Percentiles rank a stretch among this genome's conserved stretches.
These are phyloP conservation scores for Acronicta alni DNA, from an alignment of 2,888 invertebrate genomes.

Conservation along the genomic window DNA sequence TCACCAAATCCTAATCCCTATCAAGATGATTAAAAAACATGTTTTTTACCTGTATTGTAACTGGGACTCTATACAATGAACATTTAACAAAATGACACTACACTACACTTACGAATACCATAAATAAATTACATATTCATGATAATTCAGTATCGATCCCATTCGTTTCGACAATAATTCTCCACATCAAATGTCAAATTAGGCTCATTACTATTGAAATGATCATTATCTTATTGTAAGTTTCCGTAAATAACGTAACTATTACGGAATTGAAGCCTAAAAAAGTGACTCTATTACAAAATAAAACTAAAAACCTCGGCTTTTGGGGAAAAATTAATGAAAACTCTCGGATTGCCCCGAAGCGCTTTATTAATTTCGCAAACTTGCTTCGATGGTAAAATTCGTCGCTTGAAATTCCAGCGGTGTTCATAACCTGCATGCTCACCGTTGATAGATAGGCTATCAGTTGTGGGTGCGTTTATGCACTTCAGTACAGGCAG, in stretches of 20 bases:
- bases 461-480: conserved; percentile 24
- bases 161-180: conserved; percentile 9
- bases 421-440: conserved; percentile 21
- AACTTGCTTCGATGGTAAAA: conserved; percentile 22
- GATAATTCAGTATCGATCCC: too few species aligned
- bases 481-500: conserved; percentile 25
- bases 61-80: too few species aligned
- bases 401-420: conserved; percentile 10
- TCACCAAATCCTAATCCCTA: too few species aligned
- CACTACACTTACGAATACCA: too few species aligned
- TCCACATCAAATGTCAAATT: conserved; percentile 21
- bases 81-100: too few species aligned
- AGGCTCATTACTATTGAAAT: conserved; percentile 13
- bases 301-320: conserved; percentile 9
- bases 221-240: conserved; percentile 3
- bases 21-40: too few species aligned
- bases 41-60: too few species aligned
- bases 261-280: background rate
- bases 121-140: too few species aligned
- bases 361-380: conserved; percentile 27
- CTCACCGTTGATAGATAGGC: conserved; percentile 22
- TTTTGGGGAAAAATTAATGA: conserved; percentile 20
- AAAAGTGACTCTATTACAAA: conserved; percentile 3
- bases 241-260: conserved; percentile 5
- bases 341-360: conserved; percentile 21